Conservation (phyloP, 1,140 invertebrate genomes). For the Papilio xuthus region DNA sequence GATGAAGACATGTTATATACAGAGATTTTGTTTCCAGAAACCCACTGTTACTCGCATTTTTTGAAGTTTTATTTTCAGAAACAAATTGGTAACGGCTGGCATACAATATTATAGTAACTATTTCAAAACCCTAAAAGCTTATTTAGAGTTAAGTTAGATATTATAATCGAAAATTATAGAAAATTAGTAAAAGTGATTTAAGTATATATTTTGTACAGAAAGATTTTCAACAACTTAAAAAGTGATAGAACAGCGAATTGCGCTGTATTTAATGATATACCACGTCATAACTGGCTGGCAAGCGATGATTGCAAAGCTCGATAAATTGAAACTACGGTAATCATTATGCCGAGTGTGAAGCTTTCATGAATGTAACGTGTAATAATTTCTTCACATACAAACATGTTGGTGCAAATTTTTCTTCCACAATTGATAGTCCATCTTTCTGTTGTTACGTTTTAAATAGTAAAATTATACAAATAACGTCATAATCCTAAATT, state of each 20-base stretch:
- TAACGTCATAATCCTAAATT: too few relatives aligned
- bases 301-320: neutral
- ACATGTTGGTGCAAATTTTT: too few relatives aligned
- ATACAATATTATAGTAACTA: too few relatives aligned
- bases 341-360: neutral
- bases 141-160: neutral
- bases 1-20: too few relatives aligned
- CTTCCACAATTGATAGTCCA: too few relatives aligned
- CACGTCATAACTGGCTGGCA: neutral
- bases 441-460: too few relatives aligned
- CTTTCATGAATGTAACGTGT: neutral
- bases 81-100: too few relatives aligned
- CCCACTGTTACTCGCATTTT: too few relatives aligned
- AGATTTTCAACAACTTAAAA: neutral
- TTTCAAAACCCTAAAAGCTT: too few relatives aligned
- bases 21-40: too few relatives aligned
- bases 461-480: neutral
- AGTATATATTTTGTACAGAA: neutral
- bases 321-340: constrained; percentile 5
- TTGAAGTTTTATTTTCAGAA: too few relatives aligned
- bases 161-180: neutral
- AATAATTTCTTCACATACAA: neutral
- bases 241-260: neutral
- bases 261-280: neutral
- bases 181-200: neutral